A percentile compares a stretch with the other conserved stretches of the same genome.
phyloP scores from a whole-genome alignment of 2,888 invertebrate genomes.

The Drosophila paracracens region DNA sequence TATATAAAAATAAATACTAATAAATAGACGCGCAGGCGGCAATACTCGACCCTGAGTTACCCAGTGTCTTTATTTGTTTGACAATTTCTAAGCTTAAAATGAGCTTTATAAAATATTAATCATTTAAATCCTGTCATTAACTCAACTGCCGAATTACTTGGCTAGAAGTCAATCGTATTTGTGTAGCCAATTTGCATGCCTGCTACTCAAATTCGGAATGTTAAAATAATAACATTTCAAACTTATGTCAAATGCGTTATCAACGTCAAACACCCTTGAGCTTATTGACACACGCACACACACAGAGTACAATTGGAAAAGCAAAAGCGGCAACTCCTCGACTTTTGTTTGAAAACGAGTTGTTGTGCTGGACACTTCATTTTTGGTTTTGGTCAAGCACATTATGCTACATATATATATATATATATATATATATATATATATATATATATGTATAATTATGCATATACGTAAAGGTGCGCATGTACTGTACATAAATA shows the following conservation, averaged over 20 bases:
- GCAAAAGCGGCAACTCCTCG: constrained; percentile 62
- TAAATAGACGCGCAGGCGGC: constrained; percentile 30
- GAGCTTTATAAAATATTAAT: background rate
- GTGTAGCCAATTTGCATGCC: background rate
- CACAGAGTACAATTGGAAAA: constrained; percentile 12
- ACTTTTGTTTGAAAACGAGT: constrained; percentile 67
- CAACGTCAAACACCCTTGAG: constrained; percentile 5
- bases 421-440: constrained; percentile 45
- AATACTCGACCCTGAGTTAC: constrained; percentile 23
- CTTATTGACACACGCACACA: background rate
- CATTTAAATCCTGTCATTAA: background rate
- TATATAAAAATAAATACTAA: constrained; percentile 44
- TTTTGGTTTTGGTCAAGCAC: constrained; percentile 65
- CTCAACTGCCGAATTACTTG: background rate
- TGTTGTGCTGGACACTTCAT: constrained; percentile 62
- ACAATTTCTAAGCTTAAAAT: background rate
- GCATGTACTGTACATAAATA: constrained; percentile 9
- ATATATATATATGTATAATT: constrained; percentile 47
- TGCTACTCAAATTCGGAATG: background rate
- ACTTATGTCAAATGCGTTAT: background rate
- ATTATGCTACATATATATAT: constrained; percentile 52
- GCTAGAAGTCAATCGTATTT: background rate
- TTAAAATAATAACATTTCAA: background rate
- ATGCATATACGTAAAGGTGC: constrained; percentile 35
- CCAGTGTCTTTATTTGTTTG: background rate